phyloP scores from a whole-genome alignment of 2,797 vertebrate species.

The Pyrocephalus nanus region DNA sequence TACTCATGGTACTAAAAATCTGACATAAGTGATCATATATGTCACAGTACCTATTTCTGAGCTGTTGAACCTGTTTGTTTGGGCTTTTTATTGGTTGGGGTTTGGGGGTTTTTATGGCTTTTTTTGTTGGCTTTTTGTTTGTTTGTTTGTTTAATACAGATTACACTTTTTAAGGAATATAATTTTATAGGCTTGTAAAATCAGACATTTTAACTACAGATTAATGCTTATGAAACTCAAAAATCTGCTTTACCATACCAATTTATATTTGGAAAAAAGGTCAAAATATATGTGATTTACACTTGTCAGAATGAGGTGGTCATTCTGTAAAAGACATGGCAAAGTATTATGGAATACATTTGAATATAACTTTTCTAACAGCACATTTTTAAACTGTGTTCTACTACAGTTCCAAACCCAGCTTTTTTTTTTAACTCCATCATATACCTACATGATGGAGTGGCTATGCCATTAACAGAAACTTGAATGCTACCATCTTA shows the following conservation, averaged over 20 bases:
- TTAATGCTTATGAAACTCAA: background rate
- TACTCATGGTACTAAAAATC: background rate
- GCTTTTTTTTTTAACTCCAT: background rate
- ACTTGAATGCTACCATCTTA: background rate
- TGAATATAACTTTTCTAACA: background rate
- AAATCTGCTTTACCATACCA: background rate
- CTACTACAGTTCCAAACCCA: background rate
- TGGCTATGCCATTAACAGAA: background rate
- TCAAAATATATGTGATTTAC: background rate
- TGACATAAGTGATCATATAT: background rate
- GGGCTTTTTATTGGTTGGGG: no score
- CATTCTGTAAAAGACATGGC: background rate
- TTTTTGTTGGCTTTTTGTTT: no score
- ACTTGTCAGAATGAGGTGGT: background rate
- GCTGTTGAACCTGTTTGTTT: background rate
- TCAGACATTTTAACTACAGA: background rate
- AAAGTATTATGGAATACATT: background rate
- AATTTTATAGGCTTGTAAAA: background rate
- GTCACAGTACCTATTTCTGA: background rate
- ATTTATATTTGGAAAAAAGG: background rate
- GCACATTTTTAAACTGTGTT: background rate
- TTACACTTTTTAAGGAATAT: background rate
- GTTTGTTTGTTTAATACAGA: background rate
- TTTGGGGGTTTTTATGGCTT: background rate
- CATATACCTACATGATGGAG: background rate